Percentiles rank a stretch among this genome's conserved stretches.
Conservation (phyloP, 2,888 invertebrate genomes). For the Aleiodes testaceus region DNA sequence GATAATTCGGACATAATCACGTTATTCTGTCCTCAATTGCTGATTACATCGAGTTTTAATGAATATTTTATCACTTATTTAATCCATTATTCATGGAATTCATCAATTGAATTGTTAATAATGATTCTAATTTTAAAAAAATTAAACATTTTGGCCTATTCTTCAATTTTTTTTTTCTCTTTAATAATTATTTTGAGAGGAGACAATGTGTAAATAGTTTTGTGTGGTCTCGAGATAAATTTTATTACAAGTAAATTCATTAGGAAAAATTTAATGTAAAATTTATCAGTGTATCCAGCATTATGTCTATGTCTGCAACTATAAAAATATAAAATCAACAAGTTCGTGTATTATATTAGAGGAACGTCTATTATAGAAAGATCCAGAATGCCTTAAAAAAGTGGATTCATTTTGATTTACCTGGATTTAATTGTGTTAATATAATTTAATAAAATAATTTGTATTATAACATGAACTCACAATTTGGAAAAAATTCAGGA, state of each 20-base stretch:
- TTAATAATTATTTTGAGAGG: background rate
- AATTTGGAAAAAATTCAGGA: slow-evolving; percentile 5
- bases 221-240: slow-evolving; percentile 36
- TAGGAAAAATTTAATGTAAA: slow-evolving; percentile 43
- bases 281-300: slow-evolving; percentile 50
- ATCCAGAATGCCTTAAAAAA: slow-evolving; percentile 34
- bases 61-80: slow-evolving; percentile 3
- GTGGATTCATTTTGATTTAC: slow-evolving; percentile 17
- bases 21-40: background rate
- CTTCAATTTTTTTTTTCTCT: no score
- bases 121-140: no score
- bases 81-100: no score
- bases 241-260: slow-evolving; percentile 40
- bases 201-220: slow-evolving; percentile 34
- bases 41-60: slow-evolving; percentile 5
- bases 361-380: slow-evolving; percentile 16
- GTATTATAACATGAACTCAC: slow-evolving; percentile 35
- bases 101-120: no score
- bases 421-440: slow-evolving; percentile 19
- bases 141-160: no score
- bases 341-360: slow-evolving; percentile 31
- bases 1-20: slow-evolving; percentile 8
- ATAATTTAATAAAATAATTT: slow-evolving; percentile 17
- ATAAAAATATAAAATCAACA: slow-evolving; percentile 47
- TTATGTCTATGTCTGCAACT: slow-evolving; percentile 58